A percentile compares a stretch with the other conserved stretches of the same genome.
Conservation (phyloP, 2,113 vertebrate species). For the Takifugu bimaculatus region DNA sequence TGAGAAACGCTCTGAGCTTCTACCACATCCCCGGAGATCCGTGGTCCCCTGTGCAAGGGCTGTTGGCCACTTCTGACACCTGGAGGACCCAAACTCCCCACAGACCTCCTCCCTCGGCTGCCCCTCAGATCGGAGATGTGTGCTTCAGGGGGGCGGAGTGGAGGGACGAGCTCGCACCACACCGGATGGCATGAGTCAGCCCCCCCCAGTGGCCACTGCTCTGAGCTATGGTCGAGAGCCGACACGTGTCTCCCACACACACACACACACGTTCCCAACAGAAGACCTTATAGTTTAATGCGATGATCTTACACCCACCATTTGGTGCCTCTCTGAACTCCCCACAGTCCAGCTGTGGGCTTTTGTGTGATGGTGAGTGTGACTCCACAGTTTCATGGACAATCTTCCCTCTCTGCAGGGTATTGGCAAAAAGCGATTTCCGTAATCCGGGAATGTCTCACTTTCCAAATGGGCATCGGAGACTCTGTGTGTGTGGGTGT, state of each 20-base stretch:
- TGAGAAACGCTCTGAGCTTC: constrained; percentile 13
- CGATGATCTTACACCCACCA: constrained; percentile 33
- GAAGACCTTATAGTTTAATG: constrained; percentile 35
- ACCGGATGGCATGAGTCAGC: constrained; percentile 27
- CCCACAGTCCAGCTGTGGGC: constrained; percentile 34
- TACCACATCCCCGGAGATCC: background rate
- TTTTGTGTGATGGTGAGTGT: constrained; percentile 34
- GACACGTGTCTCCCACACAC: background rate
- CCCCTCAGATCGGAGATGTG: constrained; percentile 36
- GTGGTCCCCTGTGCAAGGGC: constrained; percentile 28
- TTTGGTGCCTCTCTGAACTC: background rate
- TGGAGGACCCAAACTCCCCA: constrained; percentile 29
- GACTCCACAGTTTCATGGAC: constrained; percentile 44
- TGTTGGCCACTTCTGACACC: constrained; percentile 39
- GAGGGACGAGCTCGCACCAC: constrained; percentile 22
- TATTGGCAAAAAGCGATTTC: constrained; percentile 69
- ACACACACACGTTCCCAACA: constrained; percentile 5
- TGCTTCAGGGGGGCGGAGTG: constrained; percentile 14
- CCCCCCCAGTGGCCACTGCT: constrained; percentile 23
- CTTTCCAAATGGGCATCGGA: constrained; percentile 69
- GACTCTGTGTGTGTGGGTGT: constrained; percentile 31
- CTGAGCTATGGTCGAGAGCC: constrained; percentile 17
- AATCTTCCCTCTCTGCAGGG: constrained; percentile 57
- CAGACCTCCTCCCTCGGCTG: constrained; percentile 13
- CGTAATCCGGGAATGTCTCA: constrained; percentile 69